phyloP scores from a whole-genome alignment of 2,797 vertebrate species.

The Lithobates pipiens region DNA sequence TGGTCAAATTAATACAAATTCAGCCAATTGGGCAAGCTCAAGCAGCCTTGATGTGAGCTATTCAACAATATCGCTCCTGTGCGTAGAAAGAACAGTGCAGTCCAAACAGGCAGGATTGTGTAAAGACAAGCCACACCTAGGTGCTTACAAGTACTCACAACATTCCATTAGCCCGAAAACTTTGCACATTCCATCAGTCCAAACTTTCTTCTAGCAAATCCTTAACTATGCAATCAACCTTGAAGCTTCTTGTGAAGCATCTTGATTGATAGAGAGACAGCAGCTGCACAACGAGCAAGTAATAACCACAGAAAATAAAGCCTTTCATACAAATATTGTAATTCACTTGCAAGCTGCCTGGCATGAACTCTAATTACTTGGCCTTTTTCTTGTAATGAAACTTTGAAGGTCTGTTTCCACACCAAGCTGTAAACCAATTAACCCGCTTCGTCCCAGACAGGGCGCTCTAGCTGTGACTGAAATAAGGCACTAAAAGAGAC shows the following conservation, averaged over 20 bases:
- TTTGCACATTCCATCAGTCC: slow-evolving; percentile 71
- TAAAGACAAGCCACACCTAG: slow-evolving; percentile 57
- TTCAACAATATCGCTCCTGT: slow-evolving; percentile 52
- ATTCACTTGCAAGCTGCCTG: slow-evolving; percentile 66
- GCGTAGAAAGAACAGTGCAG: slow-evolving; percentile 49
- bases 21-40: slow-evolving; percentile 73
- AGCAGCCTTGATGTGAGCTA: slow-evolving; percentile 61
- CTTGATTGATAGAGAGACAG: slow-evolving; percentile 71
- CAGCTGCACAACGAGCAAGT: slow-evolving; percentile 75
- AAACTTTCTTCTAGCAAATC: slow-evolving; percentile 55
- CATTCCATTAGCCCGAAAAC: slow-evolving; percentile 54
- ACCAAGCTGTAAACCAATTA: slow-evolving; percentile 55
- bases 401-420: slow-evolving; percentile 56
- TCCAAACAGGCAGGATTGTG: slow-evolving; percentile 35
- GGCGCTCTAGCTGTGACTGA: slow-evolving; percentile 1
- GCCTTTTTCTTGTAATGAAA: slow-evolving; percentile 60
- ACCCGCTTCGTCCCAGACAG: slow-evolving; percentile 36
- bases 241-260: slow-evolving; percentile 31
- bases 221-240: slow-evolving; percentile 56
- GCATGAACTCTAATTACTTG: slow-evolving; percentile 55
- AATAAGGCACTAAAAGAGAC: slow-evolving; percentile 23
- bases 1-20: slow-evolving; percentile 82
- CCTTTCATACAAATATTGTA: slow-evolving; percentile 65
- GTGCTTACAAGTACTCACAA: slow-evolving; percentile 34
- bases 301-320: slow-evolving; percentile 74